Conservation (phyloP, 2,888 invertebrate species). For the Caenorhabditis virilis region DNA sequence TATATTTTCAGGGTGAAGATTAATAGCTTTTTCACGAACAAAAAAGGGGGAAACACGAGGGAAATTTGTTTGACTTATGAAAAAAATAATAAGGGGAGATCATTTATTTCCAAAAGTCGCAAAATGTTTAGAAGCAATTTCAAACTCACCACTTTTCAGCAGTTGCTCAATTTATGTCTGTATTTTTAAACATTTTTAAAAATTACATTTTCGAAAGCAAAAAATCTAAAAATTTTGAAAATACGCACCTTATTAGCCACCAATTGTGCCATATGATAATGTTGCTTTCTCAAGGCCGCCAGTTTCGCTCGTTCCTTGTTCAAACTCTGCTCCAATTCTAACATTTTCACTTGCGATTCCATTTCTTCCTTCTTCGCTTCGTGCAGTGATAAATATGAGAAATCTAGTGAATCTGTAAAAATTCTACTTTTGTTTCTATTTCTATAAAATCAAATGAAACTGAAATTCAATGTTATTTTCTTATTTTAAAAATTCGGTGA, state of each 20-base stretch:
- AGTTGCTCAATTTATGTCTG: too few relatives aligned
- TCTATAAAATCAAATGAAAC: too few relatives aligned
- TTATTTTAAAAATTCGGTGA: constrained; percentile 1
- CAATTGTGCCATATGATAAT: constrained; percentile 77
- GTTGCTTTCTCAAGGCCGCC: constrained; percentile 84
- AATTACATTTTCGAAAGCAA: too few relatives aligned
- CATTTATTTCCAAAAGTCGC: too few relatives aligned
- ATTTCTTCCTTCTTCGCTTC: constrained; percentile 94
- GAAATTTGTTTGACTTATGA: too few relatives aligned
- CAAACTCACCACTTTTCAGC: too few relatives aligned
- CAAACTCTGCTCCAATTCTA: constrained; percentile 88
- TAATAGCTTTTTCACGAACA: too few relatives aligned
- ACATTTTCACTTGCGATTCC: constrained; percentile 89
- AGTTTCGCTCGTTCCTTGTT: constrained; percentile 85
- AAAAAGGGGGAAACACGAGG: too few relatives aligned
- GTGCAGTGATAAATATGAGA: constrained; percentile 85
- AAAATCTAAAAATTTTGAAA: not conserved
- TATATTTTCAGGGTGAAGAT: too few relatives aligned
- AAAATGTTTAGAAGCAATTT: too few relatives aligned
- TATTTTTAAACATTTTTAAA: too few relatives aligned
- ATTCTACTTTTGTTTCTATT: not conserved
- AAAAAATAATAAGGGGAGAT: too few relatives aligned
- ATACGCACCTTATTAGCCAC: constrained; percentile 44
- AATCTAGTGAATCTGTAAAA: constrained; percentile 82
- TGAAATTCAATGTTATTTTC: not conserved